A percentile compares a stretch with the other conserved stretches of the same genome.
These are phyloP conservation scores for Phlogophora meticulosa DNA, from an alignment of 2,888 invertebrate genomes.

Conservation along the genomic window DNA sequence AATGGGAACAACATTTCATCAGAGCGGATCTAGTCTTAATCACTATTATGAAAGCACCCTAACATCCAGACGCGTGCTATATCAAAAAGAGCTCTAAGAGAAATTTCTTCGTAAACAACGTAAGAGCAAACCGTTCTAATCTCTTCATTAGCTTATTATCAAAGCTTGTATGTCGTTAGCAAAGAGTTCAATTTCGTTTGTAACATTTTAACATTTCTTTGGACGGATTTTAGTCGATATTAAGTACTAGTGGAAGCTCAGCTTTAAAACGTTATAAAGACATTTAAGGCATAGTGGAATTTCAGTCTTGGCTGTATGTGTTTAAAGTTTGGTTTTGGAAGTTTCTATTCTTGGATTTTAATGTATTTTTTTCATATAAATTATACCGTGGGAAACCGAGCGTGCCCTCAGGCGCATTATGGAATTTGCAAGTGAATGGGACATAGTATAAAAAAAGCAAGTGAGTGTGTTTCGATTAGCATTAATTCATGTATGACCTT, in stretches of 20 bases:
- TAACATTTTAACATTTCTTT: slow-evolving; percentile 67
- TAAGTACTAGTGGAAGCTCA: slow-evolving; percentile 66
- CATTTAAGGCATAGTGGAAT: slow-evolving; percentile 10
- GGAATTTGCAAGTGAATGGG: slow-evolving; percentile 83
- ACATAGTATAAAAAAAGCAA: slow-evolving; percentile 70
- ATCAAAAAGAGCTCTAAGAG: slow-evolving; percentile 74
- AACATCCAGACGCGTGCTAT: slow-evolving; percentile 75
- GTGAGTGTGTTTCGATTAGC: slow-evolving; percentile 78
- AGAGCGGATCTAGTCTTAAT: neutral
- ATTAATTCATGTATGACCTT: slow-evolving; percentile 64
- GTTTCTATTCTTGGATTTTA: slow-evolving; percentile 31
- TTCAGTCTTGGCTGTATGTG: neutral
- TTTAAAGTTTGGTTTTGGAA: slow-evolving; percentile 24
- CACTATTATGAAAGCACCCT: slow-evolving; percentile 42
- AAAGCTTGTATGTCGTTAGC: slow-evolving; percentile 63
- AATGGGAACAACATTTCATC: neutral
- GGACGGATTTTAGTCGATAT: slow-evolving; percentile 71
- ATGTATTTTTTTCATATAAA: slow-evolving; percentile 71
- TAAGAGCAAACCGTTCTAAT: slow-evolving; percentile 75
- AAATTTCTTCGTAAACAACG: slow-evolving; percentile 76
- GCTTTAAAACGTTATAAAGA: slow-evolving; percentile 28
- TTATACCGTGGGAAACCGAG: slow-evolving; percentile 90
- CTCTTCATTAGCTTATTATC: slow-evolving; percentile 75
- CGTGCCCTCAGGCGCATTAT: slow-evolving; percentile 92
- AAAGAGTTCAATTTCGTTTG: slow-evolving; percentile 69